Base-by-base conservation (phyloP, 2,797 vertebrate species). In the Kryptolebias ocellatus region DNA sequence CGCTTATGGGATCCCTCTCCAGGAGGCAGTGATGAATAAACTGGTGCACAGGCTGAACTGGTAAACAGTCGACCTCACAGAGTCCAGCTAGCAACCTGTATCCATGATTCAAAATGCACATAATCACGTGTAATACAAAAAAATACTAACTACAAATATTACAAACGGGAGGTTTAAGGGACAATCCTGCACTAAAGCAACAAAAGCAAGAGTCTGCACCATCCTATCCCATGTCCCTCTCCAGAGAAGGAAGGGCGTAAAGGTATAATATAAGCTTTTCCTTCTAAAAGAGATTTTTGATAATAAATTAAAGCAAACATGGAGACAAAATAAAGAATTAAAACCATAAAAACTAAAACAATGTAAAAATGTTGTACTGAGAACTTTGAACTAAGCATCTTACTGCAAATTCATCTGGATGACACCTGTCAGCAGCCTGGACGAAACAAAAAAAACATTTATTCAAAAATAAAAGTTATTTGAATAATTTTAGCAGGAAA, bases 31-130 rank as follows among this genome's bases (percentile, higher is more conserved):
- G 75, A 84, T 76, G 85, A 83, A 70, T 11, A 67, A 34, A 61
- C 71, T 78, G 86, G 80, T 85, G 81, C 84, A 67, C 89, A 86
- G 89, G 89, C 69, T 87, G 82, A 79, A 28, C 79, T 85, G 89
- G 89, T 89, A 75, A 85, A 80, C 74, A 69, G 29, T 27, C 64
- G 65, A 4, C 60, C 34, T 39, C 52, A 14, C 72, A 71, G 46
- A 4, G 58, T 49, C 28, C 64, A 59, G 60, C 47, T 72, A 60
- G 29, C 63, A 68, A 37, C n/a, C 14, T 63, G 29, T 2, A 8
- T 16, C n/a, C 28, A 27, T 51, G 60, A 56, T 6, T 15, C 60
- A 49, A 29, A 20, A 9, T 17, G 16, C 44, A 31, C 47, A 31
- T 8, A 59, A 17, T 39, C 31, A 66, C 12, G 8, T 34, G 0